Evolutionary conservation across 2,888 invertebrate species (phyloP).

Genomic region (Dimorphilus gyrociliatus): DNA sequence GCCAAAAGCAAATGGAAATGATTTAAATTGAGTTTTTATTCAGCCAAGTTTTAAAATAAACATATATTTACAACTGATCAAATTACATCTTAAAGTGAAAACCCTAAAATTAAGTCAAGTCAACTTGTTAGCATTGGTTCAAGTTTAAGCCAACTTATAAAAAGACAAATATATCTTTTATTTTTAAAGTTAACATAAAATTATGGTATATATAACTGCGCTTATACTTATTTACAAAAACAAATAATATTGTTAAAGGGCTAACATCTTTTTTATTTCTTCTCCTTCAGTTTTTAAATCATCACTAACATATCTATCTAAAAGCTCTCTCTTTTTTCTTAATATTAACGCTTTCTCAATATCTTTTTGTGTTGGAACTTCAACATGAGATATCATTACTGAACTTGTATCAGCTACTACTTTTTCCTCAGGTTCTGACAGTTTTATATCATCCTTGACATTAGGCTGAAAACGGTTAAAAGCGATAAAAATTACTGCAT

Average conservation of each 20-base stretch:
- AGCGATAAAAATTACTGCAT: conserved; percentile 10
- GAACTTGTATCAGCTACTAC: conserved; percentile 12
- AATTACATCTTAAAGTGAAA: too few relatives aligned
- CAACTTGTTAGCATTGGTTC: too few relatives aligned
- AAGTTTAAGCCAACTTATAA: too few relatives aligned
- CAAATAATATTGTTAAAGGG: conserved; percentile 15
- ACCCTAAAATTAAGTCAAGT: too few relatives aligned
- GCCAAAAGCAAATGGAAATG: too few relatives aligned
- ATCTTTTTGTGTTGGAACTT: conserved; percentile 82
- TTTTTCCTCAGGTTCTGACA: conserved; percentile 6
- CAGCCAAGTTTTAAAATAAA: too few relatives aligned
- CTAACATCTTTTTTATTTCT: conserved; percentile 35
- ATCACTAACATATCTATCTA: conserved; percentile 56
- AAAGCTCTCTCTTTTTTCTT: conserved; percentile 75
- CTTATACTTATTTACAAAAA: too few relatives aligned
- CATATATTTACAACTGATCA: too few relatives aligned
- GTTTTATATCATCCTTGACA: background rate
- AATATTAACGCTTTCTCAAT: conserved; percentile 75
- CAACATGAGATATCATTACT: conserved; percentile 63
- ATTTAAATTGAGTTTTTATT: too few relatives aligned
- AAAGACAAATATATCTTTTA: too few relatives aligned
- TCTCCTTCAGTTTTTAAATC: conserved; percentile 31
- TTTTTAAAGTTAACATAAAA: too few relatives aligned
- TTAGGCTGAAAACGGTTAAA: background rate
- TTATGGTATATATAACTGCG: too few relatives aligned